Conservation (phyloP, 2,888 invertebrate genomes). For the Dicyrtoma fusca region DNA sequence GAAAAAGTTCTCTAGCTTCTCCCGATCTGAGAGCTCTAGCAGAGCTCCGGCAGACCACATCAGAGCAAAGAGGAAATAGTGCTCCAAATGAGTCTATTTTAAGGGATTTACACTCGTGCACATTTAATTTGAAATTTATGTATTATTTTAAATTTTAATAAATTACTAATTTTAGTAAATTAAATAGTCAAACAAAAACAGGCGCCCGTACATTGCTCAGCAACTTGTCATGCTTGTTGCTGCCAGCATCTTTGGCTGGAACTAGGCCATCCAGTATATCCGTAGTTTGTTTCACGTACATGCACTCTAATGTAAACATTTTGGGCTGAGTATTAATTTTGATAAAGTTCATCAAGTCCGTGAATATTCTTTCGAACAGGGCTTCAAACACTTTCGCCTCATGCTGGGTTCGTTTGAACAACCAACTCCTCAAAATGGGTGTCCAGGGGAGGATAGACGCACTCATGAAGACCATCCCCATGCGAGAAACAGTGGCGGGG, state of each 20-base stretch:
- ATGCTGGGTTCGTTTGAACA: conserved; percentile 66
- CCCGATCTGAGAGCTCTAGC: conserved; percentile 74
- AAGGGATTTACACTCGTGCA: no score
- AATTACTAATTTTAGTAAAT: no score
- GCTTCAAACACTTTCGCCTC: conserved; percentile 68
- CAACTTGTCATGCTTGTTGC: conserved; percentile 18
- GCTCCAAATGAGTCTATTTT: conserved; percentile 67
- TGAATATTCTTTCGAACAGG: conserved; percentile 74
- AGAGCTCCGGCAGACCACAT: conserved; percentile 90
- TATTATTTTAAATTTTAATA: no score
- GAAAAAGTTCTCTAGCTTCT: conserved; percentile 73
- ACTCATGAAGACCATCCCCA: conserved; percentile 84
- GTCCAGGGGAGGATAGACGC: conserved; percentile 82
- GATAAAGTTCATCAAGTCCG: conserved; percentile 72
- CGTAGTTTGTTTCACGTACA: conserved; percentile 78
- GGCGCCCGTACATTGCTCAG: conserved; percentile 28
- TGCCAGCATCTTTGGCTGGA: conserved; percentile 56
- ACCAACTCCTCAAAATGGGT: conserved; percentile 79
- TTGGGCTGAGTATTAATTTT: conserved; percentile 72
- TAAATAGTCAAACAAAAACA: background rate
- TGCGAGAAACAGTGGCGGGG: conserved; percentile 92
- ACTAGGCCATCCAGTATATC: conserved; percentile 77
- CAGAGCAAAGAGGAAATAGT: conserved; percentile 75
- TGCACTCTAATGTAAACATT: conserved; percentile 76
- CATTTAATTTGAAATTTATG: no score